phyloP scores from a whole-genome alignment of 2,797 vertebrate species.

The Zonotrichia albicollis region DNA sequence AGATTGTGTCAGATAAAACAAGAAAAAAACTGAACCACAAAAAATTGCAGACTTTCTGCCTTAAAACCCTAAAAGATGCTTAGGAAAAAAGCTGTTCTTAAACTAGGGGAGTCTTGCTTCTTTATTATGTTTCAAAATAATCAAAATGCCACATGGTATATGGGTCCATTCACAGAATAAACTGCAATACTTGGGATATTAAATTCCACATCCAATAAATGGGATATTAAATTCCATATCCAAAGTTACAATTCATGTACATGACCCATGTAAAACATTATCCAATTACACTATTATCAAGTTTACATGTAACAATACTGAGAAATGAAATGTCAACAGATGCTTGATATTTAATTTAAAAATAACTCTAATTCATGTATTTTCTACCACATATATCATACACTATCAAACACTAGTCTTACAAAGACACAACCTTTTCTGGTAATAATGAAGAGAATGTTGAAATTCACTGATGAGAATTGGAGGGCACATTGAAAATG shows the following conservation, averaged over 20 bases:
- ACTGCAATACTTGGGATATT: not conserved
- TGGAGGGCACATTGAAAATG: not conserved
- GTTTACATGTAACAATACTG: not conserved
- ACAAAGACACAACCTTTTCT: not conserved
- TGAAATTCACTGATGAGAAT: not conserved
- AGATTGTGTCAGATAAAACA: not conserved
- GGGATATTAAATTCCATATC: not conserved
- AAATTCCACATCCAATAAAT: not conserved
- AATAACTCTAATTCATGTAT: not conserved
- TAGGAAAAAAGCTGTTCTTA: not conserved
- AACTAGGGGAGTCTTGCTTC: not conserved
- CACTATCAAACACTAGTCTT: not conserved
- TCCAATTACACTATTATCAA: not conserved
- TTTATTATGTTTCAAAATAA: not conserved
- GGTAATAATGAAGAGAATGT: not conserved
- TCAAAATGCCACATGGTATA: not conserved
- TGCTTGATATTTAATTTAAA: not conserved
- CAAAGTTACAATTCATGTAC: not conserved
- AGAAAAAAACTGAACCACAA: not conserved
- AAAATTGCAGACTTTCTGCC: not conserved
- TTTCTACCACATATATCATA: not conserved
- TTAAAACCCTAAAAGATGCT: not conserved
- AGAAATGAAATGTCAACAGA: not conserved
- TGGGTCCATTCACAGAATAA: not conserved
- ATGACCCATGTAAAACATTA: not conserved